These are phyloP conservation scores for Gymnobelideus leadbeateri DNA, from an alignment of 2,113 vertebrate species.

Conservation along the genomic window DNA sequence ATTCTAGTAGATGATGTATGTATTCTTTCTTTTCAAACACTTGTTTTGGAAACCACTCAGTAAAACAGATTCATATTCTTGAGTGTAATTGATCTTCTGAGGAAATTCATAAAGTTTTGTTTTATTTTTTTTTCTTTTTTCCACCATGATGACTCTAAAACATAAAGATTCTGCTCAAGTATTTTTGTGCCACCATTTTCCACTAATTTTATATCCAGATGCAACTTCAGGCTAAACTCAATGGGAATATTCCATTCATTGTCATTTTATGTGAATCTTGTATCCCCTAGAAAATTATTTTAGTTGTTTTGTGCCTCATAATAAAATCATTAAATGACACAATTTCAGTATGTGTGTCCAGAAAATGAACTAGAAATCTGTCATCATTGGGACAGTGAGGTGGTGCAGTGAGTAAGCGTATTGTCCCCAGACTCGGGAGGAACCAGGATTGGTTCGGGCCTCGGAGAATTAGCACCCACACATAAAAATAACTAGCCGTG, in stretches of 20 bases:
- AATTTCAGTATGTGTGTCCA: conserved; percentile 38
- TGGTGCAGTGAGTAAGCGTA: too few relatives aligned
- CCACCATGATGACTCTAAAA: conserved; percentile 71
- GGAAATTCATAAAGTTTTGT: neutral
- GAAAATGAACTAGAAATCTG: neutral
- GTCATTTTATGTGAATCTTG: conserved; percentile 61
- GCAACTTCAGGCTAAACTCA: conserved; percentile 58
- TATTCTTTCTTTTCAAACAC: conserved; percentile 56
- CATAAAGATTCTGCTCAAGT: conserved; percentile 62
- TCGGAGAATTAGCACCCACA: too few relatives aligned
- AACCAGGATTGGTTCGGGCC: too few relatives aligned
- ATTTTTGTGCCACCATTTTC: conserved; percentile 67
- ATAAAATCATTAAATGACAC: conserved; percentile 54
- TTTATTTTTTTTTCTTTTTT: conserved; percentile 40
- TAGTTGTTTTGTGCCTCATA: conserved; percentile 41
- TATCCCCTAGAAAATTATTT: conserved; percentile 27
- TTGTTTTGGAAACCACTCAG: conserved; percentile 32
- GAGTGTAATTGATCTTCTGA: conserved; percentile 55
- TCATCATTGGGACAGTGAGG: too few relatives aligned
- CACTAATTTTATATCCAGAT: conserved; percentile 62
- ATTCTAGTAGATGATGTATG: neutral
- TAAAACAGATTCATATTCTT: conserved; percentile 18
- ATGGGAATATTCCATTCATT: conserved; percentile 61
- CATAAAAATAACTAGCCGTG: too few relatives aligned
- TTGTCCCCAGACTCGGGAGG: too few relatives aligned